Evolutionary conservation across 1,140 invertebrate species (phyloP), one percentile per base, ranked within the genome.

Genomic region (Pseudomyrmex concolor): DNA sequence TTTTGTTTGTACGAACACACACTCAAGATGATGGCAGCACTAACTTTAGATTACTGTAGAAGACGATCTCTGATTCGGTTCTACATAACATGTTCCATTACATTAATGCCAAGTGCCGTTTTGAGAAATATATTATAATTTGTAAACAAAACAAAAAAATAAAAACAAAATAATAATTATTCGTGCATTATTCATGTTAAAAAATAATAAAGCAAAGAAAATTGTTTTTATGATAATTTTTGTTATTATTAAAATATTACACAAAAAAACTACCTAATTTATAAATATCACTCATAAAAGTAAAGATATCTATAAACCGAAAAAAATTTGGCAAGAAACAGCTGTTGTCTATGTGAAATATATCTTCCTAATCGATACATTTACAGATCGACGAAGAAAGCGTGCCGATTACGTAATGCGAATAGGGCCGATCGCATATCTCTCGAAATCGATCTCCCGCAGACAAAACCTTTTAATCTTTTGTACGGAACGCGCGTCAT

Each of bases 11-110:
- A 88, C 88, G 84, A 89, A 89, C 91, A 87, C 89, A 88, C 86
- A 77, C 70, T 90, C 89, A 84, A 80, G 62, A 60, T 59, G 89
- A 90, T 92, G 91, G 91, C 91, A 92, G 91, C 89, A 91, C 92
- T 70, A 88, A 74, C 88, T 82, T 77, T 86, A 59, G 70, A 74
- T 78, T 57, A n/a, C n/a, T 74, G 63, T 57, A 57, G 19, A 17
- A 59, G 12, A 80, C 43, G 48, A 71, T 55, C 68, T 59, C 15
- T 2, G 67, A 22, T 19, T 19, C 19, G 19, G 54, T 78, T 77
- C 59, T 43, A 34, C 17, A 8, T 19, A 54, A 1, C 12, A 34
- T 15, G 25, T 13, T 55, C 12, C 9, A 17, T 62, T 17, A 5
- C 2, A 25, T 25, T 25, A 3, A 25, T 25, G 25, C 1, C 50